phyloP scores from a whole-genome alignment of 64 coral and sea anemone species.

The Catalaphyllia jardinei region DNA sequence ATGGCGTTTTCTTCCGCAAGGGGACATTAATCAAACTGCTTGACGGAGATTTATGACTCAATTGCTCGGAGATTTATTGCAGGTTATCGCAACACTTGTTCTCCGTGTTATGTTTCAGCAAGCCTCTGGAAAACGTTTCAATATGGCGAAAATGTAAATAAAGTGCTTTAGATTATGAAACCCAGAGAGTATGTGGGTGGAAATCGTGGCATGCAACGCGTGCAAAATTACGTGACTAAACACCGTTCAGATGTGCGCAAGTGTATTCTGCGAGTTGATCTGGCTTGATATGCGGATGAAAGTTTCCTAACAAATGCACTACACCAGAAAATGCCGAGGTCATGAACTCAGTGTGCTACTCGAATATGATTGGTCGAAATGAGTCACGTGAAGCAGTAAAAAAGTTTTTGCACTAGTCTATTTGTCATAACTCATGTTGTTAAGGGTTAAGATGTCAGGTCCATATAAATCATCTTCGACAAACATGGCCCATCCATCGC shows the following conservation, averaged over 20 bases:
- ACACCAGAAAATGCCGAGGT: not conserved
- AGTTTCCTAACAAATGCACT: slow-evolving; percentile 8
- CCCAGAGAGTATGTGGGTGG: not conserved
- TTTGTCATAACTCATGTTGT: slow-evolving; percentile 54
- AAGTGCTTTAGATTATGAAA: not conserved
- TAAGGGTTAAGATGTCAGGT: slow-evolving; percentile 55
- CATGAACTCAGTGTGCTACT: slow-evolving; percentile 30
- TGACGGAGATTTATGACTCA: slow-evolving; percentile 46
- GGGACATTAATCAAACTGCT: not conserved
- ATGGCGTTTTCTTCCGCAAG: not conserved
- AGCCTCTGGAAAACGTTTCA: not conserved
- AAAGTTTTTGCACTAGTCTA: slow-evolving; percentile 16
- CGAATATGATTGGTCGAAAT: slow-evolving; percentile 7
- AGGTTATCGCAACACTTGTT: slow-evolving; percentile 42
- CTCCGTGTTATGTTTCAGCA: slow-evolving; percentile 1
- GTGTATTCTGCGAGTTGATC: not conserved
- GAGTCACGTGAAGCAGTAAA: slow-evolving; percentile 35
- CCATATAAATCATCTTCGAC: slow-evolving; percentile 55
- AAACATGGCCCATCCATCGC: slow-evolving; percentile 38
- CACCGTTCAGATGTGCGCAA: not conserved
- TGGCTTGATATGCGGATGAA: not conserved
- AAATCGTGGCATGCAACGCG: not conserved
- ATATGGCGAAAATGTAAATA: not conserved
- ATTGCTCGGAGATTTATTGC: slow-evolving; percentile 32
- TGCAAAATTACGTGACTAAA: not conserved